These are phyloP conservation scores for Geococcyx californianus DNA, from an alignment of 2,113 vertebrate species.

Conservation along the genomic window DNA sequence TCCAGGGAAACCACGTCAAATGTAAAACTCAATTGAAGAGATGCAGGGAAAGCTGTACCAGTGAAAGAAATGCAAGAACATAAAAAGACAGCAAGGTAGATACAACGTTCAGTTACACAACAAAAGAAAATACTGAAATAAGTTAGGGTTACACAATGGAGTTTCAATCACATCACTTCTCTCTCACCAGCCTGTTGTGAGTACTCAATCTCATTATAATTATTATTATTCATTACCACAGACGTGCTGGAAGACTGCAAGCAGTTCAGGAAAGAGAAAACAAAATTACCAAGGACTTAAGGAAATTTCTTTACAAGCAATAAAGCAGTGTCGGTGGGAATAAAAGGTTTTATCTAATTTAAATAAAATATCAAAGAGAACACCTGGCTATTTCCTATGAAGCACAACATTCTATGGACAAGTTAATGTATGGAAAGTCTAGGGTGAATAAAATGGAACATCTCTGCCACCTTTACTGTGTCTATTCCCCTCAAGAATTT, in stretches of 20 bases:
- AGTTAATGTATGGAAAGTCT: not conserved
- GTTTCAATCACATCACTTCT: not conserved
- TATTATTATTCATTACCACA: not conserved
- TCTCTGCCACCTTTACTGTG: not conserved
- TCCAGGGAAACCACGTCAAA: not conserved
- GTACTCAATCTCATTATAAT: not conserved
- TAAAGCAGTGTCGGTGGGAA: not conserved
- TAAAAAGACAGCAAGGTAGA: not conserved
- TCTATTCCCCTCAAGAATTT: not conserved
- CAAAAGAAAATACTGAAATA: not conserved
- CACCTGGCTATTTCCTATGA: not conserved
- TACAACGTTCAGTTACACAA: not conserved
- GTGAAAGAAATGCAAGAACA: not conserved
- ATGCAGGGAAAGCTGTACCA: not conserved
- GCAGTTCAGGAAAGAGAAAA: not conserved
- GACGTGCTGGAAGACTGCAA: not conserved
- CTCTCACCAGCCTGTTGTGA: not conserved
- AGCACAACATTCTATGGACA: not conserved
- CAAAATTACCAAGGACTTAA: not conserved
- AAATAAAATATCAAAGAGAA: not conserved
- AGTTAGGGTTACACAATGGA: not conserved
- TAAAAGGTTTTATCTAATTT: not conserved
- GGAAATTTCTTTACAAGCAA: not conserved
- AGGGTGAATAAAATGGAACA: not conserved
- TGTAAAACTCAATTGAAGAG: not conserved